Conservation (phyloP, 2,113 vertebrate genomes). For the Pachypanchax playfairii region DNA sequence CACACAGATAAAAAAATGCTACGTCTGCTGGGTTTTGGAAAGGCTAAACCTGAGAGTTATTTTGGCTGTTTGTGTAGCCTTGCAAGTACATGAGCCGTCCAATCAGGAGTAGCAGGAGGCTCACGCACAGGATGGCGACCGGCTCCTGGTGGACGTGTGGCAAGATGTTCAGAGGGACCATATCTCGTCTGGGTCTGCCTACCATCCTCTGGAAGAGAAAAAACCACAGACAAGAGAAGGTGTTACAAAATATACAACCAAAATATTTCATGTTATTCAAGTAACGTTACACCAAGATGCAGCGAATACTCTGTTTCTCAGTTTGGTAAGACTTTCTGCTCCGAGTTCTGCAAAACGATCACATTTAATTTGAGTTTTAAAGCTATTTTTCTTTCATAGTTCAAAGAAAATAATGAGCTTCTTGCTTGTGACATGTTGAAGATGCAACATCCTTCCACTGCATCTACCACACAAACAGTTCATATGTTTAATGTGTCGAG, state of each 20-base stretch:
- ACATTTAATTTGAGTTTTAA: too few species aligned
- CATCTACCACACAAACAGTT: too few species aligned
- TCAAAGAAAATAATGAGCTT: too few species aligned
- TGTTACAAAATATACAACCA: neutral
- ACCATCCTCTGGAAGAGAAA: conserved; percentile 71
- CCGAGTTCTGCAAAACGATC: too few species aligned
- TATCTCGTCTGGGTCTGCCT: conserved; percentile 59
- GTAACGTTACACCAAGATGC: neutral
- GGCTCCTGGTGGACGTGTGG: conserved; percentile 61
- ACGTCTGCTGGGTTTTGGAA: conserved; percentile 72
- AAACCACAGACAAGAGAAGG: neutral
- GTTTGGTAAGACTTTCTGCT: neutral
- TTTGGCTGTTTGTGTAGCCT: conserved; percentile 45
- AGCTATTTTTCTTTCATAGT: too few species aligned
- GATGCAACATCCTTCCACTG: too few species aligned
- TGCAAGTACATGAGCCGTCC: conserved; percentile 69
- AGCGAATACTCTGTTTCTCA: neutral
- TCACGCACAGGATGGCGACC: conserved; percentile 62
- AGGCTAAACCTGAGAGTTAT: conserved; percentile 54
- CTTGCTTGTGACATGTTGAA: too few species aligned
- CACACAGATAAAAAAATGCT: conserved; percentile 51
- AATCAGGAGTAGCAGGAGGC: conserved; percentile 69
- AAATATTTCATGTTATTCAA: neutral
- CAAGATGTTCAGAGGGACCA: conserved; percentile 65
- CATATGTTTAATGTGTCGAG: too few species aligned